Conservation (phyloP, 2,888 invertebrate genomes). For the Neoaliturus tenellus region DNA sequence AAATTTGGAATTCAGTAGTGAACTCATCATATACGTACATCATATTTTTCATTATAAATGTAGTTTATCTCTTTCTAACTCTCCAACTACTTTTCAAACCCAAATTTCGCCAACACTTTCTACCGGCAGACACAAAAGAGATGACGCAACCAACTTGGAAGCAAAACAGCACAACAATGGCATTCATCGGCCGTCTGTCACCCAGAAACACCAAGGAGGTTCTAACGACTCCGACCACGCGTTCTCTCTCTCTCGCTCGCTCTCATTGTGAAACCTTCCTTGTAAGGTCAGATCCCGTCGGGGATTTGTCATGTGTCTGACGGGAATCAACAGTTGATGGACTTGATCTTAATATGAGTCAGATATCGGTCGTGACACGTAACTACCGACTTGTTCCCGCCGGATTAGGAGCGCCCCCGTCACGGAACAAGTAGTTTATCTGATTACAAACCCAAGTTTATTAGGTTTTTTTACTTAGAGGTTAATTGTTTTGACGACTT, state of each 20-base stretch:
- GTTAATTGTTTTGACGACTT: too few species aligned
- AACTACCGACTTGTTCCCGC: too few species aligned
- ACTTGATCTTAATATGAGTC: neutral
- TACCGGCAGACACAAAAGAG: neutral
- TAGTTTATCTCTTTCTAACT: neutral
- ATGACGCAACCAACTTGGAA: neutral
- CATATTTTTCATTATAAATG: too few species aligned
- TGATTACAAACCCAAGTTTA: too few species aligned
- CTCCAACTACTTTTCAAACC: neutral
- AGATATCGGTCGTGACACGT: too few species aligned
- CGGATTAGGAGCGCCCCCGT: too few species aligned
- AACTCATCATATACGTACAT: too few species aligned
- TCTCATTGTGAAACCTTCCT: neutral
- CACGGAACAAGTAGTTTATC: too few species aligned
- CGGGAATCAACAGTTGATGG: neutral
- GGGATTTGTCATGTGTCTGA: neutral
- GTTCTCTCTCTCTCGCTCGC: too few species aligned
- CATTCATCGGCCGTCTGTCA: neutral
- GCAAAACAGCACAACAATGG: neutral
- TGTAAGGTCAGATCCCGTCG: neutral
- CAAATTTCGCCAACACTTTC: constrained; percentile 27
- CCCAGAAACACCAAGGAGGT: neutral
- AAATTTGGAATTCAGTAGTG: too few species aligned
- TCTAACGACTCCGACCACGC: neutral
- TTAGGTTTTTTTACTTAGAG: too few species aligned